These are phyloP conservation scores for Brachypodius melanocephalos DNA, from an alignment of 2,113 vertebrate genomes.

Conservation along the genomic window DNA sequence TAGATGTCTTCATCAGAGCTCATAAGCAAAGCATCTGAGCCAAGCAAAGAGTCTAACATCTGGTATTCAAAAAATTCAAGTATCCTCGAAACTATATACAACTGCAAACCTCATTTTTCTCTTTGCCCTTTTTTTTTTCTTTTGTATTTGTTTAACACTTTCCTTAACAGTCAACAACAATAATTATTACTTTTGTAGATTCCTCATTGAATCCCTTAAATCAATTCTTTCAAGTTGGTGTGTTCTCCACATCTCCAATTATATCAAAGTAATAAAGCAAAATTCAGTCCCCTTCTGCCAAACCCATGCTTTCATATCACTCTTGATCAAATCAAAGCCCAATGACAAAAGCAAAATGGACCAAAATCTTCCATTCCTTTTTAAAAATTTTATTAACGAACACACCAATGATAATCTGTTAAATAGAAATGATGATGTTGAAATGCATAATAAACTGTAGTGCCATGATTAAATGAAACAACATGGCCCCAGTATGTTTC, in stretches of 20 bases:
- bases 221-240: neutral
- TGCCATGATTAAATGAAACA: neutral
- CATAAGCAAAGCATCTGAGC: neutral
- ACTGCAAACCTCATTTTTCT: neutral
- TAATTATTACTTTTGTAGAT: neutral
- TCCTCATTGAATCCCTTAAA: neutral
- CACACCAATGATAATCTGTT: neutral
- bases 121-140: neutral
- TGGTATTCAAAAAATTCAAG: neutral
- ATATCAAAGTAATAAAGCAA: neutral
- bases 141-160: neutral
- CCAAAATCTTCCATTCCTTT: neutral
- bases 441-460: neutral
- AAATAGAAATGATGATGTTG: neutral
- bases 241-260: neutral
- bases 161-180: neutral
- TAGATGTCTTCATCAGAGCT: neutral
- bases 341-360: neutral
- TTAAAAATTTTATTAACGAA: neutral
- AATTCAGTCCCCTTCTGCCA: neutral
- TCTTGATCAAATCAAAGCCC: neutral
- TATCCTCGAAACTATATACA: neutral
- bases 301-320: neutral
- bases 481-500: neutral
- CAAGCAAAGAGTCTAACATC: neutral